Percentiles rank a stretch among this genome's conserved stretches.
Evolutionary conservation across 1,140 invertebrate species (phyloP).

Genomic region (Lethrus apterus): DNA sequence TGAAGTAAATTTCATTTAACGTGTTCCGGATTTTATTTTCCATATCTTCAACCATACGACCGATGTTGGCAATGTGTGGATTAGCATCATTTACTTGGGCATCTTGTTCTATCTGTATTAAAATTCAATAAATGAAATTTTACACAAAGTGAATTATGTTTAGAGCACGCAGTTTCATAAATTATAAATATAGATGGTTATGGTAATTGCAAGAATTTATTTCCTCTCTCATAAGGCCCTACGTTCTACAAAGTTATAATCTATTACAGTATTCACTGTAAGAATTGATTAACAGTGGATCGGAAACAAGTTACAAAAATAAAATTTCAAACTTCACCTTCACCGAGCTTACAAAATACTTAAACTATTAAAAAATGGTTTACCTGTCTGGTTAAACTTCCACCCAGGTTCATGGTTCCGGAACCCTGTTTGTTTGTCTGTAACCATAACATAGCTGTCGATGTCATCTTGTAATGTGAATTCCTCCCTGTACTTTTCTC

Average conservation of each 20-base stretch:
- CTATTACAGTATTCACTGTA: background rate
- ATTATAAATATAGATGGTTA: too few relatives aligned
- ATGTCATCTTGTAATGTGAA: slow-evolving; percentile 98
- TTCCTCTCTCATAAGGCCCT: too few relatives aligned
- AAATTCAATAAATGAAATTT: slow-evolving; percentile 5
- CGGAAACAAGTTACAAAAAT: too few relatives aligned
- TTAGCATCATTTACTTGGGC: slow-evolving; percentile 80
- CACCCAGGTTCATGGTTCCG: slow-evolving; percentile 97
- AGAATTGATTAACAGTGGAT: background rate
- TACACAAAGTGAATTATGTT: too few relatives aligned
- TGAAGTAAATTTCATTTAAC: slow-evolving; percentile 98
- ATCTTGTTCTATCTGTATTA: slow-evolving; percentile 79
- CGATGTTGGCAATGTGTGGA: slow-evolving; percentile 98
- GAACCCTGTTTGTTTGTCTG: slow-evolving; percentile 95
- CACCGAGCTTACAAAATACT: too few relatives aligned
- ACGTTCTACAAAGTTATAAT: too few relatives aligned
- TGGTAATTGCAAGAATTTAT: too few relatives aligned
- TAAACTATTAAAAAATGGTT: too few relatives aligned
- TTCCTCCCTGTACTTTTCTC: slow-evolving; percentile 89
- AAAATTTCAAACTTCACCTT: too few relatives aligned
- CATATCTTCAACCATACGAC: slow-evolving; percentile 95
- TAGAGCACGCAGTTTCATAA: too few relatives aligned
- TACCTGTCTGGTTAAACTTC: slow-evolving; percentile 94
- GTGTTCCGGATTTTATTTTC: slow-evolving; percentile 99
- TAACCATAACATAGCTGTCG: slow-evolving; percentile 98